Evolutionary conservation across 2,113 vertebrate genomes (phyloP), one percentile per base, ranked within the genome.

Genomic region (Pipa parva): DNA sequence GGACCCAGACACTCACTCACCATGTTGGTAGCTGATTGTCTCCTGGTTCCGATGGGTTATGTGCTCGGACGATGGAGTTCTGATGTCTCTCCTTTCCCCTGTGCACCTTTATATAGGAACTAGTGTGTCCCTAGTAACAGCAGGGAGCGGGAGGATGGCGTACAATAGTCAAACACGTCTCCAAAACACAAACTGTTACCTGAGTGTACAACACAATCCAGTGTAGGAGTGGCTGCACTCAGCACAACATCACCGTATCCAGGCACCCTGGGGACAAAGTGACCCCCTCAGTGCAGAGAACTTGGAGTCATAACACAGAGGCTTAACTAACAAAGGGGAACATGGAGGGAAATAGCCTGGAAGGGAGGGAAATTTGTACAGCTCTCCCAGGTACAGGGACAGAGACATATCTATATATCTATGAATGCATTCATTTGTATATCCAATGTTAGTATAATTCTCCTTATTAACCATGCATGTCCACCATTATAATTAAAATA

Each of bases 11-110:
- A n/a, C n/a, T n/a, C 27, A 7, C 63, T 49, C 52, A 67, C 54
- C 54, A 58, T 58, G 54, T 7, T 67, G 21, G 7, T 15, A 54
- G 11, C 9, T 67, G 22, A 31, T 58, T 13, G 42, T 39, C 56
- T 67, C 63, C 54, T 9, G 15, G 21, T 24, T 58, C 63, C 63
- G 54, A 21, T 67, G 21, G 4, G 63, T 58, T 57, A 67, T 18
- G 63, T 48, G 21, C 10, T 67, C 54, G 63, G 63, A 64, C 25
- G 2, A 3, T 49, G 54, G 63, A 67, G 63, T 7, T 11, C 5
- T 48, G 17, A 13, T 67, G 18, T 33, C 39, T n/a, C 24, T 42
- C 21, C 27, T 48, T 27, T 20, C 3, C 13, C 27, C 26, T 21
- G 9, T 2, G 31, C 42, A 25, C 26, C 2, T 56, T 21, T 64